A percentile compares a stretch with the other conserved stretches of the same genome.
Conservation (phyloP, 2,797 vertebrate species). For the Glyptemys insculpta region DNA sequence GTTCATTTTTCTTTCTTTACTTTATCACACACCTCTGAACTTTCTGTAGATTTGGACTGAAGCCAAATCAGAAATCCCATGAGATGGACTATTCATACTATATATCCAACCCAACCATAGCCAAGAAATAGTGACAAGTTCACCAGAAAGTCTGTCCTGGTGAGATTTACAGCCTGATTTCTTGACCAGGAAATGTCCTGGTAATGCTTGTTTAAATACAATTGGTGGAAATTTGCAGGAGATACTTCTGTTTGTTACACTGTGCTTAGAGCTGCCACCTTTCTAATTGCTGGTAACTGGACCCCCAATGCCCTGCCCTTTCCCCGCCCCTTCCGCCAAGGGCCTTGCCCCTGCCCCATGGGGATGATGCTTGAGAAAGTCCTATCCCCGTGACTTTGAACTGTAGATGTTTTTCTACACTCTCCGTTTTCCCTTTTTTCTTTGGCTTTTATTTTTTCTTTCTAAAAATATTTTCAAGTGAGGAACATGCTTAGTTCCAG, state of each 20-base stretch:
- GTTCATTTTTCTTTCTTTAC: neutral
- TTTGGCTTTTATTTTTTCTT: constrained; percentile 22
- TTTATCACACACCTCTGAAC: neutral
- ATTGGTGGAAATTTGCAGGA: constrained; percentile 54
- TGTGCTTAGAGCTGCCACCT: no score
- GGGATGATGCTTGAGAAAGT: constrained; percentile 71
- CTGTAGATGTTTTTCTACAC: constrained; percentile 34
- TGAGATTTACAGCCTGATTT: constrained; percentile 13
- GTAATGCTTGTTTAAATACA: constrained; percentile 63
- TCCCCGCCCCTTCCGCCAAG: no score
- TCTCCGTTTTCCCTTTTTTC: neutral
- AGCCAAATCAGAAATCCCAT: neutral
- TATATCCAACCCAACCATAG: neutral
- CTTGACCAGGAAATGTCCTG: neutral
- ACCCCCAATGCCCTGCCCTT: no score
- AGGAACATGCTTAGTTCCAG: constrained; percentile 19
- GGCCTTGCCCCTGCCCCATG: neutral
- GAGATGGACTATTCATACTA: neutral
- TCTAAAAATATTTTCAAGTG: constrained; percentile 52
- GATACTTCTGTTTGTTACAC: constrained; percentile 57
- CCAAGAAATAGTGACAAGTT: neutral
- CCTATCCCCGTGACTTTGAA: constrained; percentile 54
- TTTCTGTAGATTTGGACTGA: neutral
- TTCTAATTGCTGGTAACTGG: no score
- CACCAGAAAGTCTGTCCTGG: constrained; percentile 45